Percentiles rank a stretch among this genome's conserved stretches.
Evolutionary conservation across 2,113 vertebrate genomes (phyloP).

Genomic region (Corvus cornix): DNA sequence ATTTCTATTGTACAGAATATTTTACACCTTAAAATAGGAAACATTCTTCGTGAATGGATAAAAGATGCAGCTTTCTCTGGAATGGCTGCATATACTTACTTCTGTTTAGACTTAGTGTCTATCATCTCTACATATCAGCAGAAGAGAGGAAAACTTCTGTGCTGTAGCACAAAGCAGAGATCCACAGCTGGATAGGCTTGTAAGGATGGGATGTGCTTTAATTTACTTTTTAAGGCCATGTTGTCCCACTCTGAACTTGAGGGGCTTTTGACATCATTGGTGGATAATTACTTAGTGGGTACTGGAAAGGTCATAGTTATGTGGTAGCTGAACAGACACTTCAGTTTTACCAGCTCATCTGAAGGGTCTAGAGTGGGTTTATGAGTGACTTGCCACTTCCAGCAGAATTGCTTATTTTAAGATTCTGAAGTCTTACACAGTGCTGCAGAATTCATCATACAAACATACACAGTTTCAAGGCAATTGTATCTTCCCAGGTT

Average conservation of each 20-base stretch:
- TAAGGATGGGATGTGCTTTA: background rate
- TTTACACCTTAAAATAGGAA: background rate
- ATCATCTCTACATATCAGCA: background rate
- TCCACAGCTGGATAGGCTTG: background rate
- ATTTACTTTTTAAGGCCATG: background rate
- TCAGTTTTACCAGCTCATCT: background rate
- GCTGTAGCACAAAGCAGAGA: background rate
- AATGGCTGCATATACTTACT: background rate
- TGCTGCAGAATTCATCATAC: background rate
- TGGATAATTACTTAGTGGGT: background rate
- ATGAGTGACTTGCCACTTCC: background rate
- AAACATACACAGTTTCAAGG: background rate
- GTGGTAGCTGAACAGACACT: background rate
- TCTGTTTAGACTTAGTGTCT: background rate
- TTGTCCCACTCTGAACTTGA: background rate
- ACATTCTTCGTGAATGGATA: background rate
- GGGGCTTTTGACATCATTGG: background rate
- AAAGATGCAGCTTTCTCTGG: background rate
- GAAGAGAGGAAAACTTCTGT: background rate
- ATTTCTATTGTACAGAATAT: background rate
- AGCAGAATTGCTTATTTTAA: background rate
- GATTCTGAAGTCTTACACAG: background rate
- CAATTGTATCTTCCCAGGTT: background rate
- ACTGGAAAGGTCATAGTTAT: no score
- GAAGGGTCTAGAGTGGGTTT: background rate